Percentiles rank a stretch among this genome's conserved stretches.
phyloP scores from a whole-genome alignment of 2,888 invertebrate genomes.

The Eilema caniola region DNA sequence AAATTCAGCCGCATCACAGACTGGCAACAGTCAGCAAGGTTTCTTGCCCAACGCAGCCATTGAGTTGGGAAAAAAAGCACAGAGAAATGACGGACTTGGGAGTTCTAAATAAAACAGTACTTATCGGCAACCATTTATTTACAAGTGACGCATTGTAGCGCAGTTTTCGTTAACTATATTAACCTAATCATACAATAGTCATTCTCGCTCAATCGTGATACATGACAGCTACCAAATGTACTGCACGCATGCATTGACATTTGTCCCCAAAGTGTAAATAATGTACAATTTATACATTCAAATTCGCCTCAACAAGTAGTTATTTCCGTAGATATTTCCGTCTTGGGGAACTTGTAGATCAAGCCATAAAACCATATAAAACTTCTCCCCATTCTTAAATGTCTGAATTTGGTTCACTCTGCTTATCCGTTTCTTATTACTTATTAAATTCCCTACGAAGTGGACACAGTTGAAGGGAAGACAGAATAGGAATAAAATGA shows the following conservation, averaged over 20 bases:
- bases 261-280: constrained; percentile 26
- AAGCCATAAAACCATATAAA: too few species aligned
- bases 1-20: too few species aligned
- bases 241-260: constrained; percentile 8
- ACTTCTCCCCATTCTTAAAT: too few species aligned
- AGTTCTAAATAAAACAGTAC: constrained; percentile 33
- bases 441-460: not conserved
- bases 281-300: constrained; percentile 50
- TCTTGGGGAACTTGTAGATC: too few species aligned
- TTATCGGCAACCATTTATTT: constrained; percentile 51
- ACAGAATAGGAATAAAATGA: not conserved
- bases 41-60: too few species aligned
- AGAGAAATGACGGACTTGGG: not conserved
- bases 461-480: not conserved
- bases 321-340: too few species aligned
- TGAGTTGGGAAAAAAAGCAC: too few species aligned
- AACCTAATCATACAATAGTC: constrained; percentile 43
- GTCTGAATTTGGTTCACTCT: too few species aligned
- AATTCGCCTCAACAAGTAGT: too few species aligned
- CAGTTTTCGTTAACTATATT: constrained; percentile 39
- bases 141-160: constrained; percentile 39
- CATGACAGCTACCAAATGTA: constrained; percentile 2
- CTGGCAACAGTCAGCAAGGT: too few species aligned
- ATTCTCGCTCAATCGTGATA: constrained; percentile 23
- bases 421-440: not conserved